These are phyloP conservation scores for Alca torda DNA, from an alignment of 2,797 vertebrate species.

Conservation along the genomic window DNA sequence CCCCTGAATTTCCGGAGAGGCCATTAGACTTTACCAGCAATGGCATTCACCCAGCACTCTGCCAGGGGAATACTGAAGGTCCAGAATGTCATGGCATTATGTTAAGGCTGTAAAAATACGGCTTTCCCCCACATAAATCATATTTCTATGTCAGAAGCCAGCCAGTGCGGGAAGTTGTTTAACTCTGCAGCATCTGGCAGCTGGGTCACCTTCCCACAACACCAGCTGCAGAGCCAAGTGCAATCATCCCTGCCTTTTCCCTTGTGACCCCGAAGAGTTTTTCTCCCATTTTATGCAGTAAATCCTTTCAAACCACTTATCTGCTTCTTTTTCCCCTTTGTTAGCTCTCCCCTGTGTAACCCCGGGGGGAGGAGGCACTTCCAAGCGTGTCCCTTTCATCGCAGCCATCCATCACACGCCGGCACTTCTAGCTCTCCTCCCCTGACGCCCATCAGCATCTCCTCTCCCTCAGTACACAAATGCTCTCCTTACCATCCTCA, in stretches of 20 bases:
- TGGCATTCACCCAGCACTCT: not conserved
- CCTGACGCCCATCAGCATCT: not conserved
- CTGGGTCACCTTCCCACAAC: not conserved
- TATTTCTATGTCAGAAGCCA: not conserved
- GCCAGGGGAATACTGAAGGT: conserved; percentile 24
- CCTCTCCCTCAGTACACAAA: not conserved
- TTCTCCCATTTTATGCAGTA: not conserved
- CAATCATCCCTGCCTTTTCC: not conserved
- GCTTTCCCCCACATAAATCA: not conserved
- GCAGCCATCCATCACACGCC: not conserved
- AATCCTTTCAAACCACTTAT: not conserved
- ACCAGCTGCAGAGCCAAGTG: not conserved
- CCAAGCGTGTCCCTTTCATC: not conserved
- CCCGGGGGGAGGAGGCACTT: not conserved
- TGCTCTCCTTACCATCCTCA: fast-evolving
- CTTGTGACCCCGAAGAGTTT: not conserved
- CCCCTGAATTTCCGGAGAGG: not conserved
- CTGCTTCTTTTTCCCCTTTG: not conserved
- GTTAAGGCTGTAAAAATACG: not conserved
- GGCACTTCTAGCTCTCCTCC: not conserved
- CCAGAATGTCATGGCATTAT: not conserved
- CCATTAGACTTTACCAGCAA: not conserved
- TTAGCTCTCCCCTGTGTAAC: not conserved
- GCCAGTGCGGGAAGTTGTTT: not conserved
- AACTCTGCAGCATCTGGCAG: not conserved